Base-by-base conservation (phyloP, 2,888 invertebrate species). In the Xestoiulus laeticollis region DNA sequence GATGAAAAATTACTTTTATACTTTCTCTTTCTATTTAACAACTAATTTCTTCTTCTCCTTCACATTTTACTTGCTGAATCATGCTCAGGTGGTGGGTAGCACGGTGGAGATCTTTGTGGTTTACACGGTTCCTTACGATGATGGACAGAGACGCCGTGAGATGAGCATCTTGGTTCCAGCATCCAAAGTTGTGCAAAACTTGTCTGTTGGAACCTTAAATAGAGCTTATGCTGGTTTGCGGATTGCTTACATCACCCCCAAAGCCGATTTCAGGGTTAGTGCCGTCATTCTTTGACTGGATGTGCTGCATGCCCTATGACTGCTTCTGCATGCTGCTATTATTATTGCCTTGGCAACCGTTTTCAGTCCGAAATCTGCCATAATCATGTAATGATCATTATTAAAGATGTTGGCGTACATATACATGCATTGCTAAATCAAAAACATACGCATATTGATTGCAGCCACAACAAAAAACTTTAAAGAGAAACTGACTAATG, bases 101-200 rank as follows among this genome's bases (percentile, higher is more conserved):
- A 85, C 30, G 85, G 86, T 88, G 48, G 89, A 89, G 86, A 48
- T 89, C 44, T 89, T 88, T 86, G 83, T 88, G 38, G 86, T 88
- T 44, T 89, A 88, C 88, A 89, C 88, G 12, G 87, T 88, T 26
- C 86, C 85, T 22, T 32, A 85, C n/a, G 88, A 88, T 43, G 83
- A 53, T 16, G 59, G 86, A 16, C 87, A 88, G n/a, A 86, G 84
- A 44, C 33, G 48, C 22, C 87, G 85, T 26, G 88, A 85, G 32
- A 88, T 88, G 86, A 86, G 85, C 33, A 85, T 89, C 26, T 87
- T 89, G n/a, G 68, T 89, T 85, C 89, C 89, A 26, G 89, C 89
- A 26, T 68, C 87, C 38, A 86, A 87, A 38, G 84, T 89, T 14
- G 26, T 89, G 14, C 85, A 88, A 38, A 87, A 88, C 33, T 83